Conservation (phyloP, 2,113 vertebrate genomes). For the Rhegmatorhina hoffmannsi region DNA sequence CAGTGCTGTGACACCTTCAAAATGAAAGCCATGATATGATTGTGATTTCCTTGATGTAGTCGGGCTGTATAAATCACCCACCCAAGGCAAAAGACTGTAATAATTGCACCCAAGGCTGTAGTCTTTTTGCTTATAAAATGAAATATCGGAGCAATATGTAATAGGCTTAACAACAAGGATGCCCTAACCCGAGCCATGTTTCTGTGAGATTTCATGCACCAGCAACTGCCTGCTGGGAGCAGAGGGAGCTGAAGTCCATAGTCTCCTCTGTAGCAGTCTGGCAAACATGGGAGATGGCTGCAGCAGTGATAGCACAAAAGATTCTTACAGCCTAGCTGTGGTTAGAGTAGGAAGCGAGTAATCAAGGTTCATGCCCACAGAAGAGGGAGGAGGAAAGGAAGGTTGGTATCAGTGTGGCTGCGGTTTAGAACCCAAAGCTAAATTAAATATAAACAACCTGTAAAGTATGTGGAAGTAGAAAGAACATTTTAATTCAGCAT, state of each 20-base stretch:
- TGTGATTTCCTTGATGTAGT: neutral
- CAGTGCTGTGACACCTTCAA: neutral
- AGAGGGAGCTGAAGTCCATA: accelerated
- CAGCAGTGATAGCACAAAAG: neutral
- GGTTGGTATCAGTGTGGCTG: neutral
- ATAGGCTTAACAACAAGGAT: neutral
- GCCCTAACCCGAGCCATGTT: neutral
- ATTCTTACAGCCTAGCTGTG: neutral
- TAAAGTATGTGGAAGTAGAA: neutral
- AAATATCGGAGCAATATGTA: neutral
- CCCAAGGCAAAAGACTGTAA: neutral
- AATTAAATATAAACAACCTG: neutral
- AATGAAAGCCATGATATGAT: neutral
- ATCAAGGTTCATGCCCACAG: neutral
- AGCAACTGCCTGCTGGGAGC: neutral
- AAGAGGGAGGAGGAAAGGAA: neutral
- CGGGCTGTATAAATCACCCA: neutral
- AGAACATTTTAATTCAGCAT: neutral
- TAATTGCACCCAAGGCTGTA: neutral
- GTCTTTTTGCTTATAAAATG: neutral
- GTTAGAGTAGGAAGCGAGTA: neutral
- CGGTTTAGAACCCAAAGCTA: neutral
- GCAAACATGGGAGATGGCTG: neutral
- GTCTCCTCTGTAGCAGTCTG: neutral
- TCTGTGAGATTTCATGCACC: neutral